Evolutionary conservation across 2,888 invertebrate species (phyloP), one percentile per base, ranked within the genome.

Genomic region (Neocrepidodera transversa): DNA sequence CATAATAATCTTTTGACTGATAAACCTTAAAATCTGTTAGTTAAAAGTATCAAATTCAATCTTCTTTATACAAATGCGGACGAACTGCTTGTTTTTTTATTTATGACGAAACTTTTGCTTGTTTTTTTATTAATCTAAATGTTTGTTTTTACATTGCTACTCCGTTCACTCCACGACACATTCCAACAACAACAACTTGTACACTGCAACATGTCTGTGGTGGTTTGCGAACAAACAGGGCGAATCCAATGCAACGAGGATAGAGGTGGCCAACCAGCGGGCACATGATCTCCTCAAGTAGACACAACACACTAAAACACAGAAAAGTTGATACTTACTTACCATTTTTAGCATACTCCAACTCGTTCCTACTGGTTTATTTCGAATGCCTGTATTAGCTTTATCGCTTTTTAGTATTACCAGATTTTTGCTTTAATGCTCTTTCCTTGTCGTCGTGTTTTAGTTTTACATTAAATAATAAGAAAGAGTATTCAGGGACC

Each of bases 211-310:
- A 56, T 60, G 43, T 53, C 40, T 54, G 45, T 64, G 48, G 56
- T 61, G 63, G 57, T 60, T 36, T 48, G 45, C 38, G 35, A 52
- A 66, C n/a, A 66, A 60, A 72, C 84, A 89, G 89, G 92, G 90
- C 74, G 91, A 91, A 83, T 93, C 95, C 74, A 97, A 97, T 84
- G 93, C 95, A 85, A 91, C 91, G 78, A 91, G 96, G 86, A 95
- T 97, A 89, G 91, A 91, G 81, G 91, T 93, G 81, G 97, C 97
- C 79, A 97, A 97, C 85, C 93, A 95, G 84, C 89, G 95, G 78
- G 95, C 97, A 79, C 93, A 94, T 84, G 95, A 96, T 83, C 90
- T 97, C 79, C 90, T 95, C 82, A 94, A 94, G 88, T 91, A 91
- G 87, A 79, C 78, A 79, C 78, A 68, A 73, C 71, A 74, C 71